A percentile compares a stretch with the other conserved stretches of the same genome.
These are phyloP conservation scores for Thamnaconus septentrionalis DNA, from an alignment of 2,113 vertebrate species.

Conservation along the genomic window DNA sequence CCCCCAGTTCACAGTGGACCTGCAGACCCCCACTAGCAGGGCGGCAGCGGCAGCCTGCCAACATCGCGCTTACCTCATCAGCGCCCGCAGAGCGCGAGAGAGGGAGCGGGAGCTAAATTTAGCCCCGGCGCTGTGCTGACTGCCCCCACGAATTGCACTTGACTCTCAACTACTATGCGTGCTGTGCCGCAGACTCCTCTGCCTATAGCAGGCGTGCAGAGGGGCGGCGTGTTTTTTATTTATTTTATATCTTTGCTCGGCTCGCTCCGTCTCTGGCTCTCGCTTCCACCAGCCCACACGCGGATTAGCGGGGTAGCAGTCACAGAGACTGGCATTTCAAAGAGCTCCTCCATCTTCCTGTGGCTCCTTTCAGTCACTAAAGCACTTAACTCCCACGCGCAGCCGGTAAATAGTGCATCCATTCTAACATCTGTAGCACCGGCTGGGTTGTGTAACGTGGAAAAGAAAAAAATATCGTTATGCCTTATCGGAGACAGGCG, in stretches of 20 bases:
- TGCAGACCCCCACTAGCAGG: slow-evolving; percentile 49
- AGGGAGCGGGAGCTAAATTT: slow-evolving; percentile 71
- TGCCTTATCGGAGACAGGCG: slow-evolving; percentile 20
- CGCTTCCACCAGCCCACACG: slow-evolving; percentile 57
- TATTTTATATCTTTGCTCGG: neutral
- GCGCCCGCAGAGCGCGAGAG: slow-evolving; percentile 72
- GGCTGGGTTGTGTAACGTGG: slow-evolving; percentile 49
- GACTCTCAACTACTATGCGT: slow-evolving; percentile 34
- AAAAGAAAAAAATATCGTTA: neutral
- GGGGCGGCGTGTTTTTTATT: slow-evolving; percentile 21
- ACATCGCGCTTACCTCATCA: slow-evolving; percentile 67
- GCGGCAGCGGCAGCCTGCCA: slow-evolving; percentile 45
- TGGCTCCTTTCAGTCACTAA: slow-evolving; percentile 41
- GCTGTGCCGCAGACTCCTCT: slow-evolving; percentile 61
- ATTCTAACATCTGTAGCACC: slow-evolving; percentile 57
- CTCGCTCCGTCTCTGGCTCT: slow-evolving; percentile 46
- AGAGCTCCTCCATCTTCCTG: slow-evolving; percentile 52
- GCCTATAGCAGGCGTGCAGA: slow-evolving; percentile 28
- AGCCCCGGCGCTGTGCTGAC: slow-evolving; percentile 45
- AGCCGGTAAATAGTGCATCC: slow-evolving; percentile 32
- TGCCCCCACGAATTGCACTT: slow-evolving; percentile 59
- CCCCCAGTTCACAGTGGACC: slow-evolving; percentile 18
- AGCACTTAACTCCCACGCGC: slow-evolving; percentile 61
- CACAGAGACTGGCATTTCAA: slow-evolving; percentile 59
- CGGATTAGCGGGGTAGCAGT: slow-evolving; percentile 63